Base-by-base conservation (phyloP, 2,888 invertebrate genomes). In the Trichopoda pennipes region DNA sequence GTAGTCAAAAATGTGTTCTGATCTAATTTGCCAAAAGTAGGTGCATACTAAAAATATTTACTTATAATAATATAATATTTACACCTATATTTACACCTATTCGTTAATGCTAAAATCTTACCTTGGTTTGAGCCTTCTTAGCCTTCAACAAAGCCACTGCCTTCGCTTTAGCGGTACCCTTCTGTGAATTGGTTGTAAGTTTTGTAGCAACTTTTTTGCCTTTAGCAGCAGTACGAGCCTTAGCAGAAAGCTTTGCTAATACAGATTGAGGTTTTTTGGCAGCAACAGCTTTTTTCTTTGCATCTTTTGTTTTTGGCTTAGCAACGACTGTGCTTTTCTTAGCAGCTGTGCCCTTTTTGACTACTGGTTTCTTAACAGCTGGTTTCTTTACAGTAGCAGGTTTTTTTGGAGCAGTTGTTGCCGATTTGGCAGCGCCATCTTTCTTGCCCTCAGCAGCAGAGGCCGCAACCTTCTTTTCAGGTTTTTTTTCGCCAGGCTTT, bases 61-160 rank as follows among this genome's bases (percentile, higher is more conserved):
- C n/a, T n/a, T n/a, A n/a, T n/a, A n/a, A n/a, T n/a, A n/a, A n/a
- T n/a, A n/a, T n/a, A n/a, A n/a, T n/a, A n/a, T n/a, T n/a, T n/a
- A n/a, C n/a, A n/a, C n/a, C n/a, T n/a, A n/a, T n/a, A n/a, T n/a
- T n/a, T n/a, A n/a, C n/a, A n/a, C n/a, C n/a, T n/a, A n/a, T n/a
- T n/a, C n/a, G n/a, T n/a, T n/a, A n/a, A 44, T 16, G 2, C 14
- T 32, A 16, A 14, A 0, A 16, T 38, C 88, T 90, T 89, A 96
- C 97, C 94, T 97, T 97, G 87, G 94, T 95, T 91, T 96, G 97
- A 19, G 95, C 94, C 91, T 95, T 96, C 85, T 96, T 93, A 76
- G 98, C 98, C 89, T 96, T 96, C 68, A 94, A 93, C 83, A 96
- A 84, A 72, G 91, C 93, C 38, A 93, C 91, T 68, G 93, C 91